Conservation (phyloP, 1,140 invertebrate genomes). For the Nixonia krombeini region DNA sequence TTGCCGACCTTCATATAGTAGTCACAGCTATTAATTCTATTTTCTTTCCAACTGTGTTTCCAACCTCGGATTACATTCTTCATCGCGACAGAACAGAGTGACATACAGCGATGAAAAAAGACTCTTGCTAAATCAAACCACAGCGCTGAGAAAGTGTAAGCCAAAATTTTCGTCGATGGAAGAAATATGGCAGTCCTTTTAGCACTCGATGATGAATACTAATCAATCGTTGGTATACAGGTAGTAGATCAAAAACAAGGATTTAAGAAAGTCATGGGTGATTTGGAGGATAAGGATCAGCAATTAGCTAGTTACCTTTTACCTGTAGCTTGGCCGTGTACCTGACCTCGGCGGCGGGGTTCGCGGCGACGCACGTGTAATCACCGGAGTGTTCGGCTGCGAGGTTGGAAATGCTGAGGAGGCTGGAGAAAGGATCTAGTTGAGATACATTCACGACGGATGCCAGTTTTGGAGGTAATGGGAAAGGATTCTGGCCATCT, state of each 20-base stretch:
- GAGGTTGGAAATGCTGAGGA: slow-evolving; percentile 84
- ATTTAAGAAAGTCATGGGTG: slow-evolving; percentile 43
- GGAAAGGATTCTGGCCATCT: slow-evolving; percentile 76
- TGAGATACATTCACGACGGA: slow-evolving; percentile 78
- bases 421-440: slow-evolving; percentile 82
- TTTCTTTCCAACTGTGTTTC: neutral
- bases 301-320: slow-evolving; percentile 81
- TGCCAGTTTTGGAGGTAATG: slow-evolving; percentile 75
- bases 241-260: slow-evolving; percentile 37
- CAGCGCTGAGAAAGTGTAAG: slow-evolving; percentile 23
- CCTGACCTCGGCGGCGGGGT: slow-evolving; percentile 83
- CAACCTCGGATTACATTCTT: neutral
- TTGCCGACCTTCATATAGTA: no score
- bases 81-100: slow-evolving; percentile 14
- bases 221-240: neutral
- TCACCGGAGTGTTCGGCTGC: slow-evolving; percentile 82
- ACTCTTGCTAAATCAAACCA: slow-evolving; percentile 22
- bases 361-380: slow-evolving; percentile 86
- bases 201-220: neutral
- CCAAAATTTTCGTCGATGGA: slow-evolving; percentile 12
- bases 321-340: slow-evolving; percentile 86
- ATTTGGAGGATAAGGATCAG: slow-evolving; percentile 55
- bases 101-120: slow-evolving; percentile 27
- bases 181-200: neutral
- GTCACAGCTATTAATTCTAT: neutral